Percentiles rank a stretch among this genome's conserved stretches.
phyloP scores from a whole-genome alignment of 2,113 vertebrate species.

The Cinclus cinclus region DNA sequence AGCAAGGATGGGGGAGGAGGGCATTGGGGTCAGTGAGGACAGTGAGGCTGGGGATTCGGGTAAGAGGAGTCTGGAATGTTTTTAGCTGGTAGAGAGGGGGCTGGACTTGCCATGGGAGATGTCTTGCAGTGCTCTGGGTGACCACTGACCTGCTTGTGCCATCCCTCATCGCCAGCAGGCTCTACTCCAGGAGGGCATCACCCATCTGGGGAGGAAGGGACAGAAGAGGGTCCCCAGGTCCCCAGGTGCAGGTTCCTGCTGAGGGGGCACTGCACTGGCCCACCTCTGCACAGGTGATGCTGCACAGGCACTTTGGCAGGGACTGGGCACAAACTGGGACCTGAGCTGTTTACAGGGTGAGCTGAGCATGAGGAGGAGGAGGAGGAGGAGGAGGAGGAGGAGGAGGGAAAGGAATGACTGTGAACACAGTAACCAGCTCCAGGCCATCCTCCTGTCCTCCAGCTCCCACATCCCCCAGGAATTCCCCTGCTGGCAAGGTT shows the following conservation, averaged over 20 bases:
- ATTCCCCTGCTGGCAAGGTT: not conserved
- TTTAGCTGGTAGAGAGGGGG: not conserved
- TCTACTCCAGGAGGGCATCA: not conserved
- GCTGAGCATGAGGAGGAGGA: not conserved
- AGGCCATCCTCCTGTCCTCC: not conserved
- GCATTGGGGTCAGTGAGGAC: not conserved
- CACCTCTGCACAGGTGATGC: rapidly evolving
- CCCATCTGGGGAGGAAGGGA: not conserved
- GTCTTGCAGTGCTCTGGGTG: not conserved
- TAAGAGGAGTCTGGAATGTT: not conserved
- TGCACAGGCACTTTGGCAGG: not conserved
- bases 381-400: not conserved
- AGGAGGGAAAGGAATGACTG: not conserved
- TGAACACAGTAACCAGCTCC: not conserved
- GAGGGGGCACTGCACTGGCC: not conserved
- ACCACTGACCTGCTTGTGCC: rapidly evolving
- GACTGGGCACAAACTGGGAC: not conserved
- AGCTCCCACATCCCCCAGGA: not conserved
- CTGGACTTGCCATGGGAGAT: not conserved
- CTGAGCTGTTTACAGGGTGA: not conserved
- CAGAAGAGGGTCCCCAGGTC: not conserved
- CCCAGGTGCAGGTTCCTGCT: not conserved
- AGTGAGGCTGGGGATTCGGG: not conserved
- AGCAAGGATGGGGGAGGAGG: not conserved
- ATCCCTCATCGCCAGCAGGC: not conserved